These are phyloP conservation scores for Drosophila aff. DNA, from an alignment of 1,140 invertebrate genomes.

Conservation along the genomic window DNA sequence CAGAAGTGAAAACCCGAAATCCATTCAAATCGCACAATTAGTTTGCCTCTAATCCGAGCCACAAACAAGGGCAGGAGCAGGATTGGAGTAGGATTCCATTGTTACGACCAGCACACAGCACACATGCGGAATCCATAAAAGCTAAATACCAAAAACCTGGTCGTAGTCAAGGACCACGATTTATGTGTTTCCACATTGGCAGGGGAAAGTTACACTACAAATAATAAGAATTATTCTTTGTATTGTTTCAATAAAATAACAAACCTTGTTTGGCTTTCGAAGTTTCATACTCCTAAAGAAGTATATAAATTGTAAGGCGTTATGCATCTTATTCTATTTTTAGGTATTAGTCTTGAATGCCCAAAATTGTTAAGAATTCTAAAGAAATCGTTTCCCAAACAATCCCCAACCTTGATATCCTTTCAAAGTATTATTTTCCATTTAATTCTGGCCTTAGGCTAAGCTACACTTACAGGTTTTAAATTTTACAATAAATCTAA, in stretches of 20 bases:
- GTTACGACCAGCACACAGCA: conserved; percentile 38
- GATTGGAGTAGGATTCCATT: conserved; percentile 43
- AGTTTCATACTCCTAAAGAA: neutral
- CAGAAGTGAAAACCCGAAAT: conserved; percentile 69
- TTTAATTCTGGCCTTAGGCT: conserved; percentile 1
- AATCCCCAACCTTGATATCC: neutral
- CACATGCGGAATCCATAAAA: conserved; percentile 60
- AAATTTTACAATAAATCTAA: neutral
- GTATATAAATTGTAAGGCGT: neutral
- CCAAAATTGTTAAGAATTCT: neutral
- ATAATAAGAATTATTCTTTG: neutral
- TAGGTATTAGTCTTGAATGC: too few relatives aligned
- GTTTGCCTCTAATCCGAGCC: conserved; percentile 77
- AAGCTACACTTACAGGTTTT: neutral
- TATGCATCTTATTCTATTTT: neutral
- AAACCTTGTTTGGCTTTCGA: too few relatives aligned
- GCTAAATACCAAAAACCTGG: conserved; percentile 13
- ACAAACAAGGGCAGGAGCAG: conserved; percentile 57
- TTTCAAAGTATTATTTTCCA: conserved; percentile 3
- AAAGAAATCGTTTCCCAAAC: neutral
- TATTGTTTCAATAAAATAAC: too few relatives aligned
- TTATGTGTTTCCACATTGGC: neutral
- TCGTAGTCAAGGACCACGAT: conserved; percentile 25
- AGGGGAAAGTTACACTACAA: neutral
- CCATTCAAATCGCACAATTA: conserved; percentile 83